Evolutionary conservation across 1,140 invertebrate species (phyloP).

Genomic region (Drosophila willistoni): DNA sequence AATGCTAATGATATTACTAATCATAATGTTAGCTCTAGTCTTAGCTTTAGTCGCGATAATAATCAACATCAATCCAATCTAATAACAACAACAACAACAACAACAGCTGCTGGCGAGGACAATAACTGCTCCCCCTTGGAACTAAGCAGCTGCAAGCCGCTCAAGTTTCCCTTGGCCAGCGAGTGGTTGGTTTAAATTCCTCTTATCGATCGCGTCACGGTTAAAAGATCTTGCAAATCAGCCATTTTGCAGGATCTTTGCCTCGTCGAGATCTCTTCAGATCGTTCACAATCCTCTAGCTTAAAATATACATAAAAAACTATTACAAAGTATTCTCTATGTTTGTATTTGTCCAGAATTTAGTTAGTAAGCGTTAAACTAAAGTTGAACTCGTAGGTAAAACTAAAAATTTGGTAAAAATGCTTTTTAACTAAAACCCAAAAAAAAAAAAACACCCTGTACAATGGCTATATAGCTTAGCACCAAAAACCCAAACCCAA

Average conservation of each 20-base stretch:
- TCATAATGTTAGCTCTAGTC: slow-evolving; percentile 62
- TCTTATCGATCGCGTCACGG: not conserved
- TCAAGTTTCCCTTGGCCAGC: slow-evolving; percentile 79
- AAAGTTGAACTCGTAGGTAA: slow-evolving; percentile 47
- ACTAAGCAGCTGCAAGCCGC: slow-evolving; percentile 79
- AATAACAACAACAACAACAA: slow-evolving; percentile 30
- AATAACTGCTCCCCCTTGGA: slow-evolving; percentile 71
- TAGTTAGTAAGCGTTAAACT: slow-evolving; percentile 53
- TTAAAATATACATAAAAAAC: slow-evolving; percentile 4
- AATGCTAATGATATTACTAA: slow-evolving; percentile 63
- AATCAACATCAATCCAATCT: slow-evolving; percentile 50
- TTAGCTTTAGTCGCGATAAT: slow-evolving; percentile 48
- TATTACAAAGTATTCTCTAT: slow-evolving; percentile 46
- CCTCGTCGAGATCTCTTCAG: not conserved
- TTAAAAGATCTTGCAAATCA: slow-evolving; percentile 55
- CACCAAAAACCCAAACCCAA: not conserved
- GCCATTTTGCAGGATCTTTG: slow-evolving; percentile 66
- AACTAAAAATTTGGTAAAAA: slow-evolving; percentile 63
- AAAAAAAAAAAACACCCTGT: slow-evolving; percentile 43
- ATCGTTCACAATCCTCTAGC: slow-evolving; percentile 19
- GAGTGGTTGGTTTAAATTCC: slow-evolving; percentile 75
- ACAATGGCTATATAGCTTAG: slow-evolving; percentile 37
- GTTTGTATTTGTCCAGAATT: slow-evolving; percentile 28
- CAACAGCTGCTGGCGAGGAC: slow-evolving; percentile 77
- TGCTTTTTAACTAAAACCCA: slow-evolving; percentile 57